Conservation (phyloP, 2,113 vertebrate genomes). For the Tamias sibiricus region DNA sequence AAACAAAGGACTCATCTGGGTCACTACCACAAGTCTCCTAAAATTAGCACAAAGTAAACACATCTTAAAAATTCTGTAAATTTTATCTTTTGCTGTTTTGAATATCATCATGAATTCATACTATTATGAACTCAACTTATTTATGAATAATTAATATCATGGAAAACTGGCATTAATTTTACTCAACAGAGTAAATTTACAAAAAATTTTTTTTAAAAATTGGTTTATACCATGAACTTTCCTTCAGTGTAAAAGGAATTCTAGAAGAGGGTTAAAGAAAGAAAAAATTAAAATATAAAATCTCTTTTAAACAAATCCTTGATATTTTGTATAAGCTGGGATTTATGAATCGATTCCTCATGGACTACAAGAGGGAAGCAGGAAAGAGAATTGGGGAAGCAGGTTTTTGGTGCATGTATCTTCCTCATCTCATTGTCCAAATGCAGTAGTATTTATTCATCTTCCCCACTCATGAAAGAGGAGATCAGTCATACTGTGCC, state of each 20-base stretch:
- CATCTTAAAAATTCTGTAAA: not conserved
- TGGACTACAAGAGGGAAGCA: not conserved
- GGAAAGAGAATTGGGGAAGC: not conserved
- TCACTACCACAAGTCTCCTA: not conserved
- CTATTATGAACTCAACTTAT: conserved; percentile 1
- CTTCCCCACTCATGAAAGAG: not conserved
- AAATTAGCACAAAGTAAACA: conserved; percentile 16
- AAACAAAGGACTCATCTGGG: not conserved
- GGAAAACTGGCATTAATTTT: not conserved
- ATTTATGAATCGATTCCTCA: not conserved
- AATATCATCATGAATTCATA: not conserved
- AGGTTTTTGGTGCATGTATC: not conserved
- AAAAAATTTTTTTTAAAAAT: not conserved
- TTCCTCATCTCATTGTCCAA: not conserved
- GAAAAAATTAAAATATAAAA: not conserved
- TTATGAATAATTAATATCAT: conserved; percentile 1
- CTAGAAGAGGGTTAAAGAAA: not conserved
- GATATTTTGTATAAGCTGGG: not conserved
- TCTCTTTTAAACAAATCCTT: not conserved
- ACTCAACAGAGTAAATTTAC: not conserved
- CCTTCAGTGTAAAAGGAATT: not conserved
- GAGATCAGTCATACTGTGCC: not conserved
- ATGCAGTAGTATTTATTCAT: not conserved
- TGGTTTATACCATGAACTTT: too few species aligned
- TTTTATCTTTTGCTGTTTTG: conserved; percentile 9